Base-by-base conservation (phyloP, 2,797 vertebrate species). In the Poeciliopsis turneri region DNA sequence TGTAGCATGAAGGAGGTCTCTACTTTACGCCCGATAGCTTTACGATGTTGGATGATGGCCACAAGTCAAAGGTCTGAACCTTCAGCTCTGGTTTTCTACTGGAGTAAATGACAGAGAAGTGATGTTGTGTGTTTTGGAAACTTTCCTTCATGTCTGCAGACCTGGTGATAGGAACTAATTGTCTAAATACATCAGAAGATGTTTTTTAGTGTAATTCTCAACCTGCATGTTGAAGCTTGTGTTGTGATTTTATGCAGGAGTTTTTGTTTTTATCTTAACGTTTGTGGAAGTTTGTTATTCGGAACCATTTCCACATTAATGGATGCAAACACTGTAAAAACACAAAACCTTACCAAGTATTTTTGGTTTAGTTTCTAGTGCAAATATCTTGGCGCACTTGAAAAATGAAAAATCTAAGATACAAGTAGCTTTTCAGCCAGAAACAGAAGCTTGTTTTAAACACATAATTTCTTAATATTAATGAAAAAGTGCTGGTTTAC, bases 1-100 rank as follows among this genome's bases (percentile, higher is more conserved):
- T 87, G 92, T 87, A 90, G 91, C 80, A 68, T 87, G 87, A 89
- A 91, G 49, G 82, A 88, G 83, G 80, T 84, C 84, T 70, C 68
- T 80, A 61, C 82, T 86, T 87, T 25, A 83, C 85, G 87, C 61
- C 80, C 30, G 79, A 89, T 86, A 75, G 82, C 84, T 85, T 82
- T 78, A 81, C 77, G 87, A 86, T 86, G 59, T 79, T 2, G 80
- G 77, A 66, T 30, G 74, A 66, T 30, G 74, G 74, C 72, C 75
- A 41, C 76, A 2, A 76, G 85, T 86, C 87, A 92, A 91, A 89
- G 86, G 81, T 75, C 85, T 69, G 76, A 81, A 82, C 33, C 80
- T 66, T 82, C 69, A 86, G 85, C 83, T 20, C 10, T 36, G 36
- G 69, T 78, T 68, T 74, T 74, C 33, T 36, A 49, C 39, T 75